Percentiles rank a stretch among this genome's conserved stretches.
These are phyloP conservation scores for Chlorodrepanis virens DNA, from an alignment of 2,113 vertebrate species.

Conservation along the genomic window DNA sequence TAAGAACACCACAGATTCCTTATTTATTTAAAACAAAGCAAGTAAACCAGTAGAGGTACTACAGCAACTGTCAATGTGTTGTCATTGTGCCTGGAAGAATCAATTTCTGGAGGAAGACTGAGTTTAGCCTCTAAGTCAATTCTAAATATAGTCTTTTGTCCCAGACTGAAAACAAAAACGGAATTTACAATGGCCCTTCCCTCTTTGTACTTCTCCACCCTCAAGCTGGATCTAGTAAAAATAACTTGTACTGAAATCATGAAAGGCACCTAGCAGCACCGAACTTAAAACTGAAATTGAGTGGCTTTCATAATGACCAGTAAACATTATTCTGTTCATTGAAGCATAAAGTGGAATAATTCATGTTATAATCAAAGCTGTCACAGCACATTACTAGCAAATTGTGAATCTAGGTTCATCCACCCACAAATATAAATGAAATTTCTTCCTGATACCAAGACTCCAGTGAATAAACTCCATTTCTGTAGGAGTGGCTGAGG, in stretches of 20 bases:
- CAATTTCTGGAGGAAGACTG: neutral
- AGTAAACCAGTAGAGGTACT: neutral
- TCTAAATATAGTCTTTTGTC: neutral
- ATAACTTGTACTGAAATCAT: neutral
- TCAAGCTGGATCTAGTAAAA: neutral
- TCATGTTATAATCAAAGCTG: constrained; percentile 27
- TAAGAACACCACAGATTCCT: neutral
- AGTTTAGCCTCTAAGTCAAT: neutral
- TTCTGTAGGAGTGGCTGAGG: neutral
- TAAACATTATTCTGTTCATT: constrained; percentile 5
- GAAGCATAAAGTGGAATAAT: constrained; percentile 40
- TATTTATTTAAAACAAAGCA: neutral
- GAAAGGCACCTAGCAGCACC: neutral
- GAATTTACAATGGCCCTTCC: neutral
- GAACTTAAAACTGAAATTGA: neutral
- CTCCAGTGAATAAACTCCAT: neutral
- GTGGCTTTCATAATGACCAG: constrained; percentile 21
- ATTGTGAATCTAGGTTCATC: neutral
- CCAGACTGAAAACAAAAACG: neutral
- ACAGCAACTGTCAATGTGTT: neutral
- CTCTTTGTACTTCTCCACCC: neutral
- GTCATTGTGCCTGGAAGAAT: neutral
- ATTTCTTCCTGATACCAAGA: neutral
- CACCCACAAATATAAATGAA: neutral
- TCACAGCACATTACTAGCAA: constrained; percentile 19